Conservation (phyloP, 1,140 invertebrate species). For the Rhyzopertha dominica region DNA sequence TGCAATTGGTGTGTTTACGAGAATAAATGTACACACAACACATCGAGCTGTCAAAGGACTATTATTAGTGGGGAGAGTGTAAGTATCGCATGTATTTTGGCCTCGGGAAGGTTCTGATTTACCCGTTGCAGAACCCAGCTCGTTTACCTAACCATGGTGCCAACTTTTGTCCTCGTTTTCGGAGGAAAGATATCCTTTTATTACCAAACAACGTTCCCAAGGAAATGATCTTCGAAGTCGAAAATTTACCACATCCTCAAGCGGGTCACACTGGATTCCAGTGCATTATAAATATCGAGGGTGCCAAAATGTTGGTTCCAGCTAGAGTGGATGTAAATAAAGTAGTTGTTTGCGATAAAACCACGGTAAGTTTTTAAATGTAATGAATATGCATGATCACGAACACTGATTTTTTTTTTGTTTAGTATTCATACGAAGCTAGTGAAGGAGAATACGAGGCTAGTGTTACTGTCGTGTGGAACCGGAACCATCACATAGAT, state of each 20-base stretch:
- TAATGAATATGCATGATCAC: not conserved
- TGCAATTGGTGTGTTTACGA: slow-evolving; percentile 97
- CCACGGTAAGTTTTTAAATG: slow-evolving; percentile 52
- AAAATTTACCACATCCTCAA: slow-evolving; percentile 83
- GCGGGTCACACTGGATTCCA: slow-evolving; percentile 82
- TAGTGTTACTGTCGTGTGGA: slow-evolving; percentile 86
- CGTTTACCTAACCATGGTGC: slow-evolving; percentile 68
- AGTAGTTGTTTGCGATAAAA: slow-evolving; percentile 85
- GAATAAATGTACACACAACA: slow-evolving; percentile 88
- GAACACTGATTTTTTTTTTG: slow-evolving; percentile 25
- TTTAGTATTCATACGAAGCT: slow-evolving; percentile 81
- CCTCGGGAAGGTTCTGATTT: slow-evolving; percentile 12
- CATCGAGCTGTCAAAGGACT: slow-evolving; percentile 70
- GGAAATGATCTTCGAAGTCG: slow-evolving; percentile 81
- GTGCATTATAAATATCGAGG: slow-evolving; percentile 87
- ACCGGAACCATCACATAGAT: slow-evolving; percentile 87
- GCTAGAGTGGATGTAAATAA: slow-evolving; percentile 77
- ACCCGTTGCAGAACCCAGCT: slow-evolving; percentile 58
- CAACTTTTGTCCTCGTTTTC: slow-evolving; percentile 76
- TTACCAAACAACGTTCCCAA: slow-evolving; percentile 84
- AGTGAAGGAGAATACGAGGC: slow-evolving; percentile 81
- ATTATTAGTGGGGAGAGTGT: slow-evolving; percentile 80
- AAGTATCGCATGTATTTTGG: slow-evolving; percentile 36
- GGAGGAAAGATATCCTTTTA: slow-evolving; percentile 58
- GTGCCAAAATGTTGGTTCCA: slow-evolving; percentile 80